Evolutionary conservation across 2,113 vertebrate species (phyloP), one percentile per base, ranked within the genome.

Genomic region (Pseudonaja textilis): DNA sequence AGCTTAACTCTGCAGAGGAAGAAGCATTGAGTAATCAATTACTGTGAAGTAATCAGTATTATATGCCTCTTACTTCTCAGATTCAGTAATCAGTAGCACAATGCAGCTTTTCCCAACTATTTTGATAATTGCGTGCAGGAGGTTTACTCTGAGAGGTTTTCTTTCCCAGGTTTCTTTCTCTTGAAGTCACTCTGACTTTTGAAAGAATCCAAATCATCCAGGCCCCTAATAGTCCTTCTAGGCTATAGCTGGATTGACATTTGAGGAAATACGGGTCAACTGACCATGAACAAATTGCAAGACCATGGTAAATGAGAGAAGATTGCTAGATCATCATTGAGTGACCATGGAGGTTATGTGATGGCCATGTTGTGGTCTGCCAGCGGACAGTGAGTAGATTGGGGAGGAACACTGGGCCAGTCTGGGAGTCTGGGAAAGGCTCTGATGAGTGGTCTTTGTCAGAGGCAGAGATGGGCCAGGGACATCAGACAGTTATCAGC

Each of bases 11-110:
- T 89, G 54, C 39, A 90, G 74, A 94, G 61, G 92, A 92, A 92
- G 93, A 93, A 34, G 61, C 90, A 94, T 94, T 89, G 61, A 94
- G 87, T 85, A 93, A 90, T 91, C 85, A 92, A 94, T 96, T 95
- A 94, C 42, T 95, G 94, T 22, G 34, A 95, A 88, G 39, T 93
- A 94, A 95, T 95, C 92, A 95, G 8, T 39, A 90, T 90, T 92
- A 91, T 89, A 92, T 52, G 89, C 61, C 26, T 92, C 14, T 81
- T 86, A 81, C 50, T 94, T 94, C 93, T 86, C 54, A 93, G 34
- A 89, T 92, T 20, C 54, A 94, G 85, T 88, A 95, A 50, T 94
- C 93, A 96, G 88, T 4, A 92, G 2, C 7, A 26, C n/a, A 91
- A 89, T 52, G 74, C 12, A 92, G 87, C 1, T 92, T 69, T 23